These are phyloP conservation scores for Tenthredo amoena DNA, from an alignment of 2,888 invertebrate genomes.

Conservation along the genomic window DNA sequence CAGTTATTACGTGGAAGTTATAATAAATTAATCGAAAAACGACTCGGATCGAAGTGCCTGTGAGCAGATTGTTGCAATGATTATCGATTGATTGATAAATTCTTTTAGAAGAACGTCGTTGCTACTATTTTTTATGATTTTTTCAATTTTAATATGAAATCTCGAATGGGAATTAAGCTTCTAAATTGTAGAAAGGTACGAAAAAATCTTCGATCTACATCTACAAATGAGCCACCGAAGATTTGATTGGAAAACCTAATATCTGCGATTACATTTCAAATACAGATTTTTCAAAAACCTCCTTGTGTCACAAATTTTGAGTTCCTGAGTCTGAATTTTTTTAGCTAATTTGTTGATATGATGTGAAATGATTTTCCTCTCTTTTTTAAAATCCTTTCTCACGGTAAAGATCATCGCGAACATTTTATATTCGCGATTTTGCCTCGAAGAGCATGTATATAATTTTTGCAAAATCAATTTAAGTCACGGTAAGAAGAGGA, in stretches of 20 bases:
- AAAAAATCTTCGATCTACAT: background rate
- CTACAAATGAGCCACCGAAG: background rate
- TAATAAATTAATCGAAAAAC: background rate
- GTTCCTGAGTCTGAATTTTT: too few species aligned
- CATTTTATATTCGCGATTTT: too few species aligned
- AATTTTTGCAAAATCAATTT: too few species aligned
- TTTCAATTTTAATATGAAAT: background rate
- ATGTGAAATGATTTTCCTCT: too few species aligned
- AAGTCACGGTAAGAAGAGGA: too few species aligned
- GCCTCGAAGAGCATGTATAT: too few species aligned
- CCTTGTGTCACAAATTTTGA: too few species aligned
- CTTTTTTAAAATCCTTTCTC: too few species aligned
- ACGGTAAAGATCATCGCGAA: too few species aligned
- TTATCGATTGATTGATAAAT: background rate
- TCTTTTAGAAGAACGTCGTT: background rate
- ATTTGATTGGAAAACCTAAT: background rate
- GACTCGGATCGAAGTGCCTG: background rate
- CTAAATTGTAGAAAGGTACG: background rate
- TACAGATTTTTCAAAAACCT: background rate
- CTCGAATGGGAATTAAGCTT: background rate
- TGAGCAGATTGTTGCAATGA: background rate
- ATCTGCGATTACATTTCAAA: background rate
- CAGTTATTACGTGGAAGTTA: background rate
- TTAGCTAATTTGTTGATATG: too few species aligned
- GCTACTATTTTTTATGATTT: background rate